phyloP scores from a whole-genome alignment of 2,888 invertebrate genomes.

The Nomada fucata region DNA sequence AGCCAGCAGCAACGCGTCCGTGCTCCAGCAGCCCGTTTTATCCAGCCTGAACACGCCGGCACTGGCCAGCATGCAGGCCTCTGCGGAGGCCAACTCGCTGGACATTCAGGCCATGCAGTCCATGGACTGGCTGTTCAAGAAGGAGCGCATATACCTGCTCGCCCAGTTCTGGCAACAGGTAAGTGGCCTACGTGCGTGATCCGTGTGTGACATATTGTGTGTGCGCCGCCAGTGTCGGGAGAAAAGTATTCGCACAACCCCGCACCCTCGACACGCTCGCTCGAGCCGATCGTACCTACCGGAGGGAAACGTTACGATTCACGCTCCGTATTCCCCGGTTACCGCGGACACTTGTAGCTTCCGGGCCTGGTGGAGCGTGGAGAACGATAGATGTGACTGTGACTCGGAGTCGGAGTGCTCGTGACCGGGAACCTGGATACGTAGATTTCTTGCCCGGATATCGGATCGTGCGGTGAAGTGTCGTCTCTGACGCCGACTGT shows the following conservation, averaged over 20 bases:
- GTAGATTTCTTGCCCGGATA: neutral
- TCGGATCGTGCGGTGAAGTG: neutral
- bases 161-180: conserved; percentile 99
- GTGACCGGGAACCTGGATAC: conserved; percentile 1
- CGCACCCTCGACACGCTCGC: conserved; percentile 32
- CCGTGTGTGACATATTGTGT: neutral
- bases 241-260: conserved; percentile 12
- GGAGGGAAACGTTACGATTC: conserved; percentile 27
- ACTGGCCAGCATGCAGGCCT: conserved; percentile 89
- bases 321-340: conserved; percentile 12
- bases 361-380: conserved; percentile 24
- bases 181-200: conserved; percentile 81
- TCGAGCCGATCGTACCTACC: conserved; percentile 7
- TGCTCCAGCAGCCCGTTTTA: conserved; percentile 81
- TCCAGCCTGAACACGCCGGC: conserved; percentile 81
- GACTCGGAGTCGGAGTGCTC: conserved; percentile 16
- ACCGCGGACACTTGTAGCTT: conserved; percentile 54
- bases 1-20: conserved; percentile 82
- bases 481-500: too few relatives aligned
- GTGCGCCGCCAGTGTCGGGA: conserved; percentile 6
- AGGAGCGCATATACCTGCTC: conserved; percentile 96
- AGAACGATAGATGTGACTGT: conserved; percentile 27
- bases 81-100: conserved; percentile 91
- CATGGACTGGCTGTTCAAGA: conserved; percentile 98
- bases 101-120: conserved; percentile 97